A percentile compares a stretch with the other conserved stretches of the same genome.
Evolutionary conservation across 2,888 invertebrate genomes (phyloP).

Genomic region (Brachyopa scutellaris): DNA sequence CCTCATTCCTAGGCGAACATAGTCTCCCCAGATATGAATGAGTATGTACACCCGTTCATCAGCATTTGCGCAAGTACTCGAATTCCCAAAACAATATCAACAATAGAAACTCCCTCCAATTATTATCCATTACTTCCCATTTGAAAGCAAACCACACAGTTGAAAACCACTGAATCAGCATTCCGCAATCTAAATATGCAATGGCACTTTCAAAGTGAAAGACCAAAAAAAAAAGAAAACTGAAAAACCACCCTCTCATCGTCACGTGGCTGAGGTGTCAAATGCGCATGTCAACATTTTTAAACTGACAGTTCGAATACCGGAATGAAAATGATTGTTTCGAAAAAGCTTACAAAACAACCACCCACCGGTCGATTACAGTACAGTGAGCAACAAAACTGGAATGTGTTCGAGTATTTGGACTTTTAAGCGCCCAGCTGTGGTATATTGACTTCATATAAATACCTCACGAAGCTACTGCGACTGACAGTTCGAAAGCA

Average conservation of each 20-base stretch:
- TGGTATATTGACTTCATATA: background rate
- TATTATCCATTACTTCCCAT: slow-evolving; percentile 21
- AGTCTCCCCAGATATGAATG: background rate
- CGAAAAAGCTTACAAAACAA: slow-evolving; percentile 23
- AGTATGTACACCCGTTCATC: slow-evolving; percentile 18
- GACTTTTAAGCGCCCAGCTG: slow-evolving; percentile 44
- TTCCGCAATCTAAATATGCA: slow-evolving; percentile 53
- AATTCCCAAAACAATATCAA: slow-evolving; percentile 14
- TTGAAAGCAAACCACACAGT: slow-evolving; percentile 34
- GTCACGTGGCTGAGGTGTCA: slow-evolving; percentile 31
- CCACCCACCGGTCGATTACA: slow-evolving; percentile 3
- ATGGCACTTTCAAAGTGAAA: background rate
- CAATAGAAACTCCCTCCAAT: background rate
- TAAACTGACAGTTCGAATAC: slow-evolving; percentile 25
- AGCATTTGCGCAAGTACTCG: background rate
- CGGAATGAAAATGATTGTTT: background rate
- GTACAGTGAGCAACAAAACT: slow-evolving; percentile 36
- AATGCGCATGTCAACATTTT: slow-evolving; percentile 31
- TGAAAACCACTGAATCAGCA: slow-evolving; percentile 54
- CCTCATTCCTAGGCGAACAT: slow-evolving; percentile 24
- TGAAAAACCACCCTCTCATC: slow-evolving; percentile 19
- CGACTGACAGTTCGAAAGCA: slow-evolving; percentile 56
- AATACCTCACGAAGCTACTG: slow-evolving; percentile 31
- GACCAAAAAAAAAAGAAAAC: background rate
- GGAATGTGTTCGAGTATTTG: too few relatives aligned